phyloP scores from a whole-genome alignment of 2,797 vertebrate species.

The Ctenochaetus hawaiiensis region DNA sequence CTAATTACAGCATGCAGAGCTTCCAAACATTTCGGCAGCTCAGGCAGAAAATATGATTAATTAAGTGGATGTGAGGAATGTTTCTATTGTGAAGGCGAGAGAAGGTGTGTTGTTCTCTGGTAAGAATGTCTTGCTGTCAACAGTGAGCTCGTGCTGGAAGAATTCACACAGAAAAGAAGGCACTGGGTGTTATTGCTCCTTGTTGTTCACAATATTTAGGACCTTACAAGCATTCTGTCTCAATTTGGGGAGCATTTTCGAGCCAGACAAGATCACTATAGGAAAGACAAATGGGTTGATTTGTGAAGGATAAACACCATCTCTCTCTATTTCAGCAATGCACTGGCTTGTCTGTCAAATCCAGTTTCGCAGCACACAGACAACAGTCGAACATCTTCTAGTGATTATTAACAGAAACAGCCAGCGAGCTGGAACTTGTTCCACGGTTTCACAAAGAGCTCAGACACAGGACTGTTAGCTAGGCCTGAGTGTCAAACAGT shows the following conservation, averaged over 20 bases:
- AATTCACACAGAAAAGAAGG: conserved; percentile 34
- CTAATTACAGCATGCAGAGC: conserved; percentile 75
- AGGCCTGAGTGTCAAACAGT: conserved; percentile 51
- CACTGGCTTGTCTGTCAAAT: conserved; percentile 70
- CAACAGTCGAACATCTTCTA: conserved; percentile 67
- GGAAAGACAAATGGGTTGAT: conserved; percentile 76
- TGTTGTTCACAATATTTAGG: conserved; percentile 62
- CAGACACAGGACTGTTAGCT: conserved; percentile 49
- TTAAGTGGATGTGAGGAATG: conserved; percentile 71
- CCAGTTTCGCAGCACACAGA: conserved; percentile 60
- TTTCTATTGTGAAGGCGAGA: conserved; percentile 62
- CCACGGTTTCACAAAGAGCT: conserved; percentile 31
- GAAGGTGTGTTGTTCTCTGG: conserved; percentile 62
- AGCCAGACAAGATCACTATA: conserved; percentile 66
- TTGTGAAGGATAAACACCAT: conserved; percentile 67
- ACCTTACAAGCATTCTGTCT: conserved; percentile 67
- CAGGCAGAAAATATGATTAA: conserved; percentile 79
- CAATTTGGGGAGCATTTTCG: conserved; percentile 68
- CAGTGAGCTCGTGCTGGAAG: conserved; percentile 17
- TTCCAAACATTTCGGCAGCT: conserved; percentile 75
- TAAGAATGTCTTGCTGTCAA: conserved; percentile 55
- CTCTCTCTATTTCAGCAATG: conserved; percentile 63
- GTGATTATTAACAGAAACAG: conserved; percentile 72
- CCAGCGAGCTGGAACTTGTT: conserved; percentile 74
- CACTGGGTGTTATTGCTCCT: conserved; percentile 41